Conservation (phyloP, 2,113 vertebrate species). For the Xiphophorus hellerii region DNA sequence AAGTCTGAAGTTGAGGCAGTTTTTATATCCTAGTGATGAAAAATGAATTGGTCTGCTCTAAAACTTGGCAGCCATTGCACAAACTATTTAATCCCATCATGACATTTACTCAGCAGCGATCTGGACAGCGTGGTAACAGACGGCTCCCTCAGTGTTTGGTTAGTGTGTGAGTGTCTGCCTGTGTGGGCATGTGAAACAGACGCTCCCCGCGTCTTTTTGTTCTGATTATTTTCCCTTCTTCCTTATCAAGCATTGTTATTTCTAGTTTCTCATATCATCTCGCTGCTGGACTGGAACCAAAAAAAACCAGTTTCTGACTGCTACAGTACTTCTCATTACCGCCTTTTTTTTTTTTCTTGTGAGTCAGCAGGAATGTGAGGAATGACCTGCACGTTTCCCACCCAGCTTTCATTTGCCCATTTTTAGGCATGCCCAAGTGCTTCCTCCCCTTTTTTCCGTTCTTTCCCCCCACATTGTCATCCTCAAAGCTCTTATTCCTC, state of each 20-base stretch:
- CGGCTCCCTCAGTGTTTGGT: conserved; percentile 34
- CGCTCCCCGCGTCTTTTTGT: not conserved
- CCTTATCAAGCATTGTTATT: conserved; percentile 6
- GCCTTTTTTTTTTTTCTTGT: conserved; percentile 41
- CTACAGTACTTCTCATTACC: conserved; percentile 16
- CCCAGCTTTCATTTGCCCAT: conserved; percentile 73
- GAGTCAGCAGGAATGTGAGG: conserved; percentile 81
- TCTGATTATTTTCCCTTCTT: conserved; percentile 11
- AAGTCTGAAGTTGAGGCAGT: conserved; percentile 19
- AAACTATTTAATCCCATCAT: conserved; percentile 41
- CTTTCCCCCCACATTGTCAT: conserved; percentile 48
- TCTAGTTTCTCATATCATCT: conserved; percentile 12
- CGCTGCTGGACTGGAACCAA: conserved; percentile 14
- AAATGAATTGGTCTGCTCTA: conserved; percentile 47
- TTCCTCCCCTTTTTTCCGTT: conserved; percentile 37
- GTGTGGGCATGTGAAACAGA: conserved; percentile 14
- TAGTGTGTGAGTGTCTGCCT: conserved; percentile 9
- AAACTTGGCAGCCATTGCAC: conserved; percentile 43
- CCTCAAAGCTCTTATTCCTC: conserved; percentile 18
- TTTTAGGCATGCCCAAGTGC: conserved; percentile 72
- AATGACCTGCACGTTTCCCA: conserved; percentile 65
- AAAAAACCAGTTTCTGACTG: conserved; percentile 27
- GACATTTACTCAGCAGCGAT: conserved; percentile 37
- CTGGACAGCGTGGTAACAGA: conserved; percentile 40
- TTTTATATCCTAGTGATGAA: conserved; percentile 39